Conservation (phyloP, 1,140 invertebrate genomes). For the Bombus affinis region DNA sequence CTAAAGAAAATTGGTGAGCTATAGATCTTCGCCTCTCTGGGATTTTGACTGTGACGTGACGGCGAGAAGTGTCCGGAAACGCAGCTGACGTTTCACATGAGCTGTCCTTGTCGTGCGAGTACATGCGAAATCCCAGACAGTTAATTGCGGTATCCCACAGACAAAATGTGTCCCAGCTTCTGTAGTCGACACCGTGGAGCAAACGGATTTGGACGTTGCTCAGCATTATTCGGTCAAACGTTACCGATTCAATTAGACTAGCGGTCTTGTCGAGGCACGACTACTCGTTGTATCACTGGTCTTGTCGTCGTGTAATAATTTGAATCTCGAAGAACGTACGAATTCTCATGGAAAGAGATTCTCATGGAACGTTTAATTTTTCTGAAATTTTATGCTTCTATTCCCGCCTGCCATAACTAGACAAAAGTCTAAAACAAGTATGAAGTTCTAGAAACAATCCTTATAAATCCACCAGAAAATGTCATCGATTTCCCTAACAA, state of each 20-base stretch:
- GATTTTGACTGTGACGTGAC: slow-evolving; percentile 50
- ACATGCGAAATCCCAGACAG: slow-evolving; percentile 68
- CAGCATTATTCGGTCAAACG: slow-evolving; percentile 16
- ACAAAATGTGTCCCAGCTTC: slow-evolving; percentile 73
- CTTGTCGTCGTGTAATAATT: not conserved
- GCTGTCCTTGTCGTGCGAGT: slow-evolving; percentile 70
- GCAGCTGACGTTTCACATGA: slow-evolving; percentile 74
- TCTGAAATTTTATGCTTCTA: not conserved
- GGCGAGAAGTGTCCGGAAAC: slow-evolving; percentile 27
- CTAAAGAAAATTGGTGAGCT: not conserved
- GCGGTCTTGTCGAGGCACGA: not conserved
- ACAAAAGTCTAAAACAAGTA: not conserved
- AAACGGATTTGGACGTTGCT: slow-evolving; percentile 47
- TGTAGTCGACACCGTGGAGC: slow-evolving; percentile 68
- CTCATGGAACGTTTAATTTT: too few relatives aligned
- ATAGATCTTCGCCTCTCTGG: not conserved
- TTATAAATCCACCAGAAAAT: not conserved
- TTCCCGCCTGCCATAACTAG: not conserved
- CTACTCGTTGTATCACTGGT: not conserved
- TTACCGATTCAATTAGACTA: slow-evolving; percentile 20
- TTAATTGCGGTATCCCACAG: slow-evolving; percentile 80
- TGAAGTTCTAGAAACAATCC: not conserved
- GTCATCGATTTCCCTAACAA: not conserved
- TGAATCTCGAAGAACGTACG: not conserved
- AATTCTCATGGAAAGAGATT: not conserved